Percentiles rank a stretch among this genome's conserved stretches.
phyloP scores from a whole-genome alignment of 2,113 vertebrate species.

The Choloepus hoffmanni region DNA sequence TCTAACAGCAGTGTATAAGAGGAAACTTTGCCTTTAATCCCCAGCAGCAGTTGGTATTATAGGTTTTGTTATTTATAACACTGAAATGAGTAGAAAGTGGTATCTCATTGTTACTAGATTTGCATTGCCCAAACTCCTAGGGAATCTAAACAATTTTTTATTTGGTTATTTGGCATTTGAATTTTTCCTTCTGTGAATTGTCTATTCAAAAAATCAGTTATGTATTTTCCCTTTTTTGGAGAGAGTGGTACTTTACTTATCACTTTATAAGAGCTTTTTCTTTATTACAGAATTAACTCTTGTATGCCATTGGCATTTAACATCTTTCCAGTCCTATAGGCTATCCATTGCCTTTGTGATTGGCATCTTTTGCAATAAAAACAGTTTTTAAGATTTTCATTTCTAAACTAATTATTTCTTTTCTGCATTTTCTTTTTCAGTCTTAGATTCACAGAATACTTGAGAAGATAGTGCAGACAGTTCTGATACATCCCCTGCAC shows the following conservation, averaged over 20 bases:
- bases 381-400: background rate
- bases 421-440: background rate
- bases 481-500: background rate
- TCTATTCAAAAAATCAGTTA: background rate
- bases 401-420: background rate
- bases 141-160: background rate
- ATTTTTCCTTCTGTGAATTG: background rate
- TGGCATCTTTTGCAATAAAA: background rate
- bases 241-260: background rate
- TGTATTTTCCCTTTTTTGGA: background rate
- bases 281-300: background rate
- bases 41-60: background rate
- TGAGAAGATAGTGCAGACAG: background rate
- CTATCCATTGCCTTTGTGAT: background rate
- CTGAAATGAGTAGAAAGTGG: background rate
- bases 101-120: background rate
- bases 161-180: background rate
- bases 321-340: background rate
- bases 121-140: background rate
- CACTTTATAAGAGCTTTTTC: background rate
- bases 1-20: background rate
- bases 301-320: background rate
- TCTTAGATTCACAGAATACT: background rate
- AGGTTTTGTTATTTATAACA: background rate
- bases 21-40: background rate